Percentiles rank a stretch among this genome's conserved stretches.
Evolutionary conservation across 2,113 vertebrate species (phyloP).

Genomic region (Cromileptes altivelis): DNA sequence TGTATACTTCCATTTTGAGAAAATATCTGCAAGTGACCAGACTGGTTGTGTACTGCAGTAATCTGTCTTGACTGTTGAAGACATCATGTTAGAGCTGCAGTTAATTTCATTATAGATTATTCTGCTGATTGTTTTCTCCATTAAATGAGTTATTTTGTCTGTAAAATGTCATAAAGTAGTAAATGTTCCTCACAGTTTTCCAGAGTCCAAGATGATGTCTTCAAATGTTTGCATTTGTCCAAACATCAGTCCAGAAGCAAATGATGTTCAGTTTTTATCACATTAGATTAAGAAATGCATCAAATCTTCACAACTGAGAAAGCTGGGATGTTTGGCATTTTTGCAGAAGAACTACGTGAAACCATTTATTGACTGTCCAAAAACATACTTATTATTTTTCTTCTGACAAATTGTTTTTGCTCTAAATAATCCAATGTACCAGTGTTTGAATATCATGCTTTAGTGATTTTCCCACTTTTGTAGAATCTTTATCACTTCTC

Average conservation of each 20-base stretch:
- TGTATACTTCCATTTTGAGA: conserved; percentile 2
- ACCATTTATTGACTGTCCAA: background rate
- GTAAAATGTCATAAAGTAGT: background rate
- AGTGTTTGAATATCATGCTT: background rate
- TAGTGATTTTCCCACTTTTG: no score
- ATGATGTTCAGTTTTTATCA: background rate
- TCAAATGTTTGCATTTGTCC: background rate
- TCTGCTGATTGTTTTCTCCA: background rate
- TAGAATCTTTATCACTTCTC: background rate
- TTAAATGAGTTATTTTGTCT: background rate
- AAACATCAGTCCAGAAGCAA: background rate
- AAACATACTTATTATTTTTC: background rate
- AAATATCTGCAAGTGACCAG: background rate
- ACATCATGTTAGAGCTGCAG: background rate
- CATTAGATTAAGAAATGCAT: background rate
- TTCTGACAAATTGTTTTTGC: background rate
- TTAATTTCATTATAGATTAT: background rate
- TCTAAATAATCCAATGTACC: background rate
- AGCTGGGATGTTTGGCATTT: background rate
- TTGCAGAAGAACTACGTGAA: background rate
- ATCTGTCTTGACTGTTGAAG: background rate
- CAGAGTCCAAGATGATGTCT: background rate
- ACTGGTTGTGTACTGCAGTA: background rate
- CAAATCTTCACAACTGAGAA: background rate
- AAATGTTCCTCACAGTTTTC: background rate